Evolutionary conservation across 2,888 invertebrate species (phyloP), one percentile per base, ranked within the genome.

Genomic region (Leptopilina myrica): DNA sequence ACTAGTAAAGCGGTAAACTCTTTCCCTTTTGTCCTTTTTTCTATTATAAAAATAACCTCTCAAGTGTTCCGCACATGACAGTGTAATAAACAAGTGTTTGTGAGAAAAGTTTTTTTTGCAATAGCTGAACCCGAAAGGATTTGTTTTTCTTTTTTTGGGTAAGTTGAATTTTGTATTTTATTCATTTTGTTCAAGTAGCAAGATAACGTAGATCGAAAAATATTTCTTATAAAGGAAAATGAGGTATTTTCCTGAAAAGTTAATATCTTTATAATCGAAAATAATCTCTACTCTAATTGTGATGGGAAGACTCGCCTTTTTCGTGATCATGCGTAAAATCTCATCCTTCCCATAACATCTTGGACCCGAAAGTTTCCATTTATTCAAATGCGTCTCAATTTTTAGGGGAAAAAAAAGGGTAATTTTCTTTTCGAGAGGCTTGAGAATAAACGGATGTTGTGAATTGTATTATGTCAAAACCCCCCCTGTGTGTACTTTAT

Each of bases 301-400:
- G 43, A 15, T 53, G n/a, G n/a, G 8, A 33, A 33, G 15, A 40
- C 15, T 73, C 56, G 20, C 56, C 15, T 53, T 20, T 11, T 67
- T 67, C 56, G 11, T 33, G 56, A 33, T 78, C 65, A 43, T 76
- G 78, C 75, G 56, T 46, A 20, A 78, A 43, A 59, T 64, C 43
- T 40, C 62, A 43, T 79, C 76, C 59, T 80, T 77, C 76, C 80
- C 79, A 75, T 53, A 46, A 73, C 65, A 77, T 80, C 78, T 67
- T 33, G 78, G 78, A 77, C 77, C 77, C 79, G 69, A 82, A 81
- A 76, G 14, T 64, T 75, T 59, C 75, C 69, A 26, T 69, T 73
- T 53, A 26, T 59, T 26, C n/a, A 56, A 56, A 56, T 53, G 40
- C n/a, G n/a, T 59, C 56, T 15, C 5, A n/a, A 11, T 56, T 56